Evolutionary conservation across 2,797 vertebrate species (phyloP).

Genomic region (Spinibarbus caldwelli): DNA sequence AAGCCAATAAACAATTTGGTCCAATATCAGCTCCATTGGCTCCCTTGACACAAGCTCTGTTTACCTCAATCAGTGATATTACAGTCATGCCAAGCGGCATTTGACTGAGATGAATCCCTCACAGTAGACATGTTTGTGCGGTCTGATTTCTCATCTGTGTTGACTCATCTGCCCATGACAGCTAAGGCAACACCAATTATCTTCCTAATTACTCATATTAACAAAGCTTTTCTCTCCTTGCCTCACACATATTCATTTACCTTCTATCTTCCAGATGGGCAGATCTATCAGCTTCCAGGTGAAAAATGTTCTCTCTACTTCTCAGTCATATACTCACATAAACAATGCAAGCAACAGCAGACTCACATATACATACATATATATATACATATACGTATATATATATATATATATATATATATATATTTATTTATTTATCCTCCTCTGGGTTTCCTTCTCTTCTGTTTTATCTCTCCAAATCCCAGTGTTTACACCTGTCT

Average conservation of each 20-base stretch:
- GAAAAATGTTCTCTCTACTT: not conserved
- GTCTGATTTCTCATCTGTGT: conserved; percentile 36
- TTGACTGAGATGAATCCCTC: conserved; percentile 22
- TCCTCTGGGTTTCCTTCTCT: not conserved
- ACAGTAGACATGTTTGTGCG: conserved; percentile 21
- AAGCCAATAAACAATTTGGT: conserved; percentile 4
- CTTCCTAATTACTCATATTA: conserved; percentile 79
- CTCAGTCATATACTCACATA: not conserved
- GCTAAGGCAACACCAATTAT: conserved; percentile 82
- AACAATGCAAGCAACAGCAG: not conserved
- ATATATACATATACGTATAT: too few species aligned
- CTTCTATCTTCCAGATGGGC: conserved; percentile 15
- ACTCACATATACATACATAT: not conserved
- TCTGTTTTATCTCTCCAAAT: not conserved
- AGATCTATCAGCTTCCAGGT: conserved; percentile 18
- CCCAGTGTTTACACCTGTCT: conserved; percentile 13
- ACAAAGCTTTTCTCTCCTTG: conserved; percentile 61
- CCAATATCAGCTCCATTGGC: not conserved
- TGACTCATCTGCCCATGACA: conserved; percentile 76
- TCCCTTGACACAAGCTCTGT: not conserved
- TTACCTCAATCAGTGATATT: conserved; percentile 22
- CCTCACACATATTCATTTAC: conserved; percentile 25
- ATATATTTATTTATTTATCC: not conserved
- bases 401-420: not conserved
- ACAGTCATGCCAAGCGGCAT: conserved; percentile 6